phyloP scores from a whole-genome alignment of 2,113 vertebrate genomes.

The Lophochroa leadbeateri region DNA sequence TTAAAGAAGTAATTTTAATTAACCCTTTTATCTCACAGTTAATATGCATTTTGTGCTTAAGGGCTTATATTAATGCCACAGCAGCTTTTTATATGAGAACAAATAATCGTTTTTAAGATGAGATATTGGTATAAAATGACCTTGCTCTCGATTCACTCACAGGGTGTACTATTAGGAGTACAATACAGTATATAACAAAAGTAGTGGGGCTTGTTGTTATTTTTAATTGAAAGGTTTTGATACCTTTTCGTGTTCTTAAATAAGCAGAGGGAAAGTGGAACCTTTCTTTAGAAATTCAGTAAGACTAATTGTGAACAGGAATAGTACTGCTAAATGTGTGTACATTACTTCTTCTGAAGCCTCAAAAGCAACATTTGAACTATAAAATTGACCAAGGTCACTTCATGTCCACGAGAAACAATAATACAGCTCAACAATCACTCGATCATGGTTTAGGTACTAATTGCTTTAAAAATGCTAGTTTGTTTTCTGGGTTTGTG shows the following conservation, averaged over 20 bases:
- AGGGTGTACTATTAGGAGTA: not conserved
- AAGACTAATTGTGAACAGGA: not conserved
- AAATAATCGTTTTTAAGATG: slow-evolving; percentile 31
- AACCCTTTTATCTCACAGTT: not conserved
- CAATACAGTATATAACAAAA: not conserved
- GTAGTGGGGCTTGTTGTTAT: not conserved
- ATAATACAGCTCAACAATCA: not conserved
- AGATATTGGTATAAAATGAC: slow-evolving; percentile 2
- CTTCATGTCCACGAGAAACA: not conserved
- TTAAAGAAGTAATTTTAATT: slow-evolving; percentile 40
- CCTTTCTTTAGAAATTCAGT: not conserved
- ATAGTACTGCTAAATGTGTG: not conserved
- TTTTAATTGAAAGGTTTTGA: not conserved
- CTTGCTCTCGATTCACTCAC: not conserved
- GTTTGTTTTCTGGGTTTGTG: not conserved
- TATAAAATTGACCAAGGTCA: not conserved
- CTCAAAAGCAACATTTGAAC: not conserved
- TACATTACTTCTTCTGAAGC: not conserved
- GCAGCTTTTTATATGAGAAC: not conserved
- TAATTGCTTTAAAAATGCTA: not conserved
- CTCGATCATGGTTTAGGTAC: not conserved
- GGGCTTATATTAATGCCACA: not conserved
- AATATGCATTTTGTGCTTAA: not conserved
- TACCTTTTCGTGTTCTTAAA: not conserved
- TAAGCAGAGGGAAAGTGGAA: not conserved